Evolutionary conservation across 92 coral and sea anemone genomes (phyloP), one percentile per base, ranked within the genome.

Genomic region (Desmophyllum pertusum): DNA sequence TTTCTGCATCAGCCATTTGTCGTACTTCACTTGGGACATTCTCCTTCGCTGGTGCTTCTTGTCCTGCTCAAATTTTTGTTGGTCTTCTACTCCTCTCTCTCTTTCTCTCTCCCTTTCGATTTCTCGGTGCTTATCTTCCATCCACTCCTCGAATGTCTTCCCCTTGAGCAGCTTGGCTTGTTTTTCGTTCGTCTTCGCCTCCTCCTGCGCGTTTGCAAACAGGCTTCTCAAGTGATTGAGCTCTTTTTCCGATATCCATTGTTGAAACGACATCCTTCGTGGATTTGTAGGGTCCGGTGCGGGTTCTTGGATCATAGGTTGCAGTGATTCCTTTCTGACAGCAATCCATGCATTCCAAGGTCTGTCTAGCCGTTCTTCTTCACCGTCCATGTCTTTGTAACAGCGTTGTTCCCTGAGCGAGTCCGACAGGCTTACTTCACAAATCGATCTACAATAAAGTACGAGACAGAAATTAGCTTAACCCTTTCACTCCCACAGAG

Each of bases 321-420:
- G 92, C 4, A 77, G 25, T 1, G 94, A 90, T 23, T 94, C 98
- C 37, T 87, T 86, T 73, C 93, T 88, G 11, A 92, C 98, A 10
- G 91, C 85, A 30, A 94, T 89, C 98, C 98, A 94, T 18, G 98
- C 98, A 43, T 94, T 94, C 98, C 98, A 94, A 15, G 98, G 98
- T 6, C 89, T 84, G 69, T 94, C 98, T 14, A 91, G 68, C 6
- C 98, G 85, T 30, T 90, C 87, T 27, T 89, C 98, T 13, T 87
- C n/a, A n/a, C n/a, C 77, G 1, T 94, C 98, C 91, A 93, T 67
- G 43, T 78, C 73, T 80, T 83, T 86, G 59, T 35, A 29, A 21
- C 85, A 57, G 29, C 73, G 67, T 66, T 84, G 81, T 10, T 71
- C 83, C 35, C 81, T 67, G 25, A 94, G 73, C 18, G 93, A 87